Conservation (phyloP, 2,113 vertebrate genomes). For the Sisor rabdophorus region DNA sequence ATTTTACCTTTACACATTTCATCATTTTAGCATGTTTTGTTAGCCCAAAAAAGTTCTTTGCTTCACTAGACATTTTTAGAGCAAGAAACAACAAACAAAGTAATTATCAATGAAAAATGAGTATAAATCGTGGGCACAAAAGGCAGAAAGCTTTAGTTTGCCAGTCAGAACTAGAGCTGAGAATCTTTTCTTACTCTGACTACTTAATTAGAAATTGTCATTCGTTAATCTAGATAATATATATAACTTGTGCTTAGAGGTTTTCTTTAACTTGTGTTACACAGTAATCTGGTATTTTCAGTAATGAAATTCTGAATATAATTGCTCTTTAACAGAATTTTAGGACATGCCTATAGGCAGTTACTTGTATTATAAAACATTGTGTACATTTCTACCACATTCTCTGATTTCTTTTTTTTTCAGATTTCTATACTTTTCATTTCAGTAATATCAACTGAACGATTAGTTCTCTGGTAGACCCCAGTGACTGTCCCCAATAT, state of each 20-base stretch:
- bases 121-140: no score
- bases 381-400: background rate
- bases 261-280: background rate
- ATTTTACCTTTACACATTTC: background rate
- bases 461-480: background rate
- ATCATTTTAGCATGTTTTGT: background rate
- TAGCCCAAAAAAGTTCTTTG: background rate
- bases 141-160: background rate
- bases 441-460: background rate
- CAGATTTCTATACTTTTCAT: conserved; percentile 13
- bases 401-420: background rate
- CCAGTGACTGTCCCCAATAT: background rate
- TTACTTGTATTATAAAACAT: background rate
- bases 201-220: background rate
- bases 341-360: background rate
- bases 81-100: background rate
- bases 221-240: background rate
- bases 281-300: no score
- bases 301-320: background rate
- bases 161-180: background rate
- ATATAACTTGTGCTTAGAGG: background rate
- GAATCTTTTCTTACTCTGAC: background rate
- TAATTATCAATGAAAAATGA: no score
- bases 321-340: background rate
- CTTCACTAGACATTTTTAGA: background rate